Evolutionary conservation across 2,797 vertebrate genomes (phyloP), one percentile per base, ranked within the genome.

Genomic region (Chrosomus eos): DNA sequence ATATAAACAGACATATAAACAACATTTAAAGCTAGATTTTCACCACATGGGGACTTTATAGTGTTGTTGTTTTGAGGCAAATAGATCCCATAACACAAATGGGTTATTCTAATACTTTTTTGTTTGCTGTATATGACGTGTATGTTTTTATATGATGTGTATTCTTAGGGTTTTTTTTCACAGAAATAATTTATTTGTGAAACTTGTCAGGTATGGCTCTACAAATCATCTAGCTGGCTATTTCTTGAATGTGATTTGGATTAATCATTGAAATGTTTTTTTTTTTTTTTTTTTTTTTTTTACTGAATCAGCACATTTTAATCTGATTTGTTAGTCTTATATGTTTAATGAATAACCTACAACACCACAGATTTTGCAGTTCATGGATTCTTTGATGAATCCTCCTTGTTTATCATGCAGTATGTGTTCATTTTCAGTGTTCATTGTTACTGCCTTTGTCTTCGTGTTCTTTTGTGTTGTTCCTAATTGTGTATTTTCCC

Each of bases 401-500:
- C 18, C 72, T 48, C 43, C 45, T 31, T 38, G 66, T 84, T 66
- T 82, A 33, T 78, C 19, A 83, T 71, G 18, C 60, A 33, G 40
- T 51, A 16, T 73, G 23, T 72, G 60, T 67, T 72, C 23, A 80
- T 80, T 51, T 81, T 68, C 4, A 70, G 14, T 66, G n/a, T 43
- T 76, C 60, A 80, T 80, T 76, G 60, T 36, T 36, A 66, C 45
- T 73, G 66, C 78, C 28, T 79, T 48, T 80, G 73, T 88, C 58
- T 84, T 31, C 82, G 38, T 78, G 21, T 85, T 83, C 67, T 83
- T 67, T 68, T 87, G 76, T 87, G 74, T 87, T 58, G 70, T 85
- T 76, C 38, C 87, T 89, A 80, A 87, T 83, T 64, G 70, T 81
- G 77, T 85, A 71, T 86, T 86, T 80, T 88, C 80, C 74, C 75